These are phyloP conservation scores for Arizona elegans DNA, from an alignment of 2,113 vertebrate species.

Conservation along the genomic window DNA sequence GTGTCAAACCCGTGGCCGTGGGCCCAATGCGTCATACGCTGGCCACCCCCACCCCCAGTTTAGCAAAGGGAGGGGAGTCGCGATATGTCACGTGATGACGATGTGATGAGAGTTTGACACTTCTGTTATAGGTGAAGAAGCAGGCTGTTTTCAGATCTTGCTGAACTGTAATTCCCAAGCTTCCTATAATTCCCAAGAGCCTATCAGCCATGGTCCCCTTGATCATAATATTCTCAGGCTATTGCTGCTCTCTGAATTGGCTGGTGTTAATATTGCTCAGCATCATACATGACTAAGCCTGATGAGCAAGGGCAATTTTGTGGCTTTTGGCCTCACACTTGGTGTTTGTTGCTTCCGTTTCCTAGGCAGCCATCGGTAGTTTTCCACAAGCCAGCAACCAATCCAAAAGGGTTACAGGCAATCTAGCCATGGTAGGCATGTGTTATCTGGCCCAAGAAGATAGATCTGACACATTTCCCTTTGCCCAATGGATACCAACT, in stretches of 20 bases:
- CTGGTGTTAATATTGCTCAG: slow-evolving; percentile 23
- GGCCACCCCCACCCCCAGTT: too few relatives aligned
- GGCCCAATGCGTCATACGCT: too few relatives aligned
- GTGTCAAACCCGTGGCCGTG: too few relatives aligned
- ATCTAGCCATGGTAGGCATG: slow-evolving; percentile 35
- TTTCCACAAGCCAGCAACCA: slow-evolving; percentile 31
- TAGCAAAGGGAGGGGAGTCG: too few relatives aligned
- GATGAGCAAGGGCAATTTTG: slow-evolving; percentile 41
- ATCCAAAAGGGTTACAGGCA: slow-evolving; percentile 38
- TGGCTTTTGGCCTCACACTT: not conserved
- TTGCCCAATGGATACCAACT: slow-evolving; percentile 10
- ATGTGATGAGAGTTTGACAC: too few relatives aligned
- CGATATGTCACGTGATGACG: too few relatives aligned
- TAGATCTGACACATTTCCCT: slow-evolving; percentile 48
- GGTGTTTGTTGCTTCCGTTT: slow-evolving; percentile 70
- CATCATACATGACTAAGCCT: slow-evolving; percentile 41
- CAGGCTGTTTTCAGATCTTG: not conserved
- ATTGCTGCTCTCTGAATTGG: slow-evolving; percentile 35
- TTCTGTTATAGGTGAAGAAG: not conserved
- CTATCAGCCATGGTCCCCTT: not conserved
- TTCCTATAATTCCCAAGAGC: not conserved
- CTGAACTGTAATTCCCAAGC: not conserved
- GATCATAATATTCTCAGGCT: slow-evolving; percentile 13
- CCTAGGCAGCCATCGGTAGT: slow-evolving; percentile 61
- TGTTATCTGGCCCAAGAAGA: slow-evolving; percentile 39